Evolutionary conservation across 2,797 vertebrate genomes (phyloP).

Genomic region (Spinus pinus): DNA sequence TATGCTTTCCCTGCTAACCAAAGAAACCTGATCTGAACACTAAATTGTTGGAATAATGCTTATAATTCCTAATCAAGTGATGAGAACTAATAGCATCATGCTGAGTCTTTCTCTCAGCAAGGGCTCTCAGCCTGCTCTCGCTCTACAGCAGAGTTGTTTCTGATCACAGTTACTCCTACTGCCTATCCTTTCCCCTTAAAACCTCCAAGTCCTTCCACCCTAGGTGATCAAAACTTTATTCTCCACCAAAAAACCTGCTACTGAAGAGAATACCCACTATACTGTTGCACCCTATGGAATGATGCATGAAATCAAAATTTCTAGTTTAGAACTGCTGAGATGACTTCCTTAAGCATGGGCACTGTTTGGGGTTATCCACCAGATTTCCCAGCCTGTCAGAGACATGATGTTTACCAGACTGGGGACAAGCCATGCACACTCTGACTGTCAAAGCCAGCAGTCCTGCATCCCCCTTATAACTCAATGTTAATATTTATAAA

Average conservation of each 20-base stretch:
- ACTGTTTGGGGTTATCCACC: background rate
- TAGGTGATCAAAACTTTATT: background rate
- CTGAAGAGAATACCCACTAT: background rate
- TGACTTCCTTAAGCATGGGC: fast-evolving
- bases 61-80: background rate
- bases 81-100: background rate
- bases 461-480: background rate
- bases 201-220: background rate
- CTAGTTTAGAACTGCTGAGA: background rate
- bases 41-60: background rate
- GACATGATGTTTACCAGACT: background rate
- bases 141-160: background rate
- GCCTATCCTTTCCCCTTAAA: background rate
- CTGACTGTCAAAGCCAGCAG: background rate
- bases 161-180: background rate
- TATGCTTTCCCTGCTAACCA: background rate
- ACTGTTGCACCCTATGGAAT: background rate
- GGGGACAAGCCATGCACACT: background rate
- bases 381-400: background rate
- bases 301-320: background rate
- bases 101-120: background rate
- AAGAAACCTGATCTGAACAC: background rate
- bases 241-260: background rate
- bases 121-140: background rate
- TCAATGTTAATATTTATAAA: background rate